Base-by-base conservation (phyloP, 2,113 vertebrate species). In the Puntigrus tetrazona region DNA sequence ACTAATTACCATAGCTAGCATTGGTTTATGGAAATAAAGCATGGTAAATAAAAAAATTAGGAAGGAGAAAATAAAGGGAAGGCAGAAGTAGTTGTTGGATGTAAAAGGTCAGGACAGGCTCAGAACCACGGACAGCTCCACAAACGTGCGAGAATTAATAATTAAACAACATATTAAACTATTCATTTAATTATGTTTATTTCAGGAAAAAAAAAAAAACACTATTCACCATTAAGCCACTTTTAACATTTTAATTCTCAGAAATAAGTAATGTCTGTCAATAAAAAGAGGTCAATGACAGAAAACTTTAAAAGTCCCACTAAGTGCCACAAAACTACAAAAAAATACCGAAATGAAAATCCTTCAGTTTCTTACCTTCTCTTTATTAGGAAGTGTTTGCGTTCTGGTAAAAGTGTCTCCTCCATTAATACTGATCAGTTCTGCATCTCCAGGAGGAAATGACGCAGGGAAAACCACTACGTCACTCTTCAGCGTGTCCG, bases 401-500 rank as follows among this genome's bases (percentile, higher is more conserved):
- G 86, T 88, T 78, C 67, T 59, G 22, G 79, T 82, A 45, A 85
- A 87, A 1, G 83, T 86, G n/a, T 89, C 88, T 41, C 78, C 79
- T 67, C 78, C 86, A 73, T 86, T 89, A 67, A 90, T 87, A 74
- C 89, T 90, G 45, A 90, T 90, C 22, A 90, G 34, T 63, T 90
- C 89, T 27, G 77, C 86, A 65, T 90, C 88, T 43, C 52, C 47
- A 41, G 86, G 80, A 0, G 86, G 83, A 84, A 73, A 87, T 4
- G 52, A 65, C 1, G 85, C 70, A 18, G 88, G 63, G 18, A 87
- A 90, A 86, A 90, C 87, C 73, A 90, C 79, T 27, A 88, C 84
- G 50, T 89, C 88, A 89, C 88, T 89, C 76, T 88, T 89, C 55
- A 89, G 79, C 7, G 89, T 88, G 22, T 90, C 89, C 0, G 89